Conservation (phyloP, 2,797 vertebrate species). For the Paramormyrops hopkinsi region DNA sequence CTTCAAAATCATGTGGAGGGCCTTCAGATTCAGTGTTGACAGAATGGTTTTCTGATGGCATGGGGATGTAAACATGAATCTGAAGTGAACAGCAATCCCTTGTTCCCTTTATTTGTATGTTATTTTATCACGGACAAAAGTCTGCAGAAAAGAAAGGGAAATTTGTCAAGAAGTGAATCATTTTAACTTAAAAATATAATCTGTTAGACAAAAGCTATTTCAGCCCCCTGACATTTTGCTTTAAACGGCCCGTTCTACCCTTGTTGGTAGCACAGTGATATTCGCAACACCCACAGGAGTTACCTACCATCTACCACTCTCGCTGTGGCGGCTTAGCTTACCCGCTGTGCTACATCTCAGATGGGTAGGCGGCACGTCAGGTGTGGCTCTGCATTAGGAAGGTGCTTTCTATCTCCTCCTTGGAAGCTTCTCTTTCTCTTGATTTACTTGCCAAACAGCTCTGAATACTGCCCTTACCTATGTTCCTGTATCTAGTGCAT, state of each 20-base stretch:
- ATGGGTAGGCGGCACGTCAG: constrained; percentile 18
- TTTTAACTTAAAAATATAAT: constrained; percentile 37
- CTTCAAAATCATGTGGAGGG: not conserved
- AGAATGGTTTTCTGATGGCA: not conserved
- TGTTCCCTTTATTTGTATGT: not conserved
- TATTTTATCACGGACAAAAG: not conserved
- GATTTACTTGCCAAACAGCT: constrained; percentile 4
- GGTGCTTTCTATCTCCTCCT: constrained; percentile 12
- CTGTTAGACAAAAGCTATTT: constrained; percentile 26
- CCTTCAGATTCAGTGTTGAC: not conserved
- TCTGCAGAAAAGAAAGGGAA: constrained; percentile 14
- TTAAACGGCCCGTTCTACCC: not conserved
- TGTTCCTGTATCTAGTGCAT: constrained; percentile 17
- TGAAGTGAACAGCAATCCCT: not conserved
- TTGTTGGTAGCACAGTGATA: not conserved
- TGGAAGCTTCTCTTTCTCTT: constrained; percentile 31
- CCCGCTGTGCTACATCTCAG: constrained; percentile 34
- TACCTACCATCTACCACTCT: constrained; percentile 8
- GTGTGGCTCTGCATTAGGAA: constrained; percentile 17
- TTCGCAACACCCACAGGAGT: constrained; percentile 24
- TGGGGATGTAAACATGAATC: not conserved
- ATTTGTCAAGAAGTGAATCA: constrained; percentile 37
- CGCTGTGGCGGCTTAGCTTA: constrained; percentile 27
- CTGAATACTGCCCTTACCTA: not conserved
- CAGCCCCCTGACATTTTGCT: not conserved